These are phyloP conservation scores for Peromyscus melanophrys DNA, from an alignment of 2,797 vertebrate genomes.

Conservation along the genomic window DNA sequence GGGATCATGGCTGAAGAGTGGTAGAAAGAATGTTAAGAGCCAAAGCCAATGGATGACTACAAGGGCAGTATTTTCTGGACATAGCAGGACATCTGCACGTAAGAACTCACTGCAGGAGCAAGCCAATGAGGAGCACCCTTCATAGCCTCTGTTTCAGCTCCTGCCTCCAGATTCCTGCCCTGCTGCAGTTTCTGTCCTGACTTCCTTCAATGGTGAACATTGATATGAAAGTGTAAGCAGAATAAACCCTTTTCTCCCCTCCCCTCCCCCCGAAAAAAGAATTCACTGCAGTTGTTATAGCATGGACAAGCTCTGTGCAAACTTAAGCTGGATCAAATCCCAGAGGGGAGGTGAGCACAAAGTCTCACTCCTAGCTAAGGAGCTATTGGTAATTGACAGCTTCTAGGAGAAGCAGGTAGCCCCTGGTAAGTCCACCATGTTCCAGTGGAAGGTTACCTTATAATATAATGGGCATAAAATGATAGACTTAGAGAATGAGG, in stretches of 20 bases:
- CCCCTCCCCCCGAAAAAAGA: neutral
- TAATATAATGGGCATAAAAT: neutral
- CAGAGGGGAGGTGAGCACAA: neutral
- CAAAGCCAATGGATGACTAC: neutral
- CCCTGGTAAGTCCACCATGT: neutral
- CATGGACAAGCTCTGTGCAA: neutral
- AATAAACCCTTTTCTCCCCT: too few relatives aligned
- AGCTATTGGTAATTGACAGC: neutral
- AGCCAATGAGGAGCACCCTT: too few relatives aligned
- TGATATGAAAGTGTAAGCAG: too few relatives aligned
- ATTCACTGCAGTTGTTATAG: neutral
- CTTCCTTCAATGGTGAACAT: too few relatives aligned
- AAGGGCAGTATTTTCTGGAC: too few relatives aligned
- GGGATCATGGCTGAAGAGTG: neutral
- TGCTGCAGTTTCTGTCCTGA: too few relatives aligned
- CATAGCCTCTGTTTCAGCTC: too few relatives aligned
- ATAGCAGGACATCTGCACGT: neutral
- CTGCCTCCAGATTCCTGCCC: too few relatives aligned
- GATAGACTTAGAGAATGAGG: neutral
- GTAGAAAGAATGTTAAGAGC: too few relatives aligned
- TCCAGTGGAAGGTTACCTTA: neutral
- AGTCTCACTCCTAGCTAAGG: neutral
- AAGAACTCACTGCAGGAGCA: neutral
- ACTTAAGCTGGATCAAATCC: neutral
- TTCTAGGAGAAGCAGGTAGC: neutral